Base-by-base conservation (phyloP, 1,140 invertebrate genomes). In the Physella acuta region DNA sequence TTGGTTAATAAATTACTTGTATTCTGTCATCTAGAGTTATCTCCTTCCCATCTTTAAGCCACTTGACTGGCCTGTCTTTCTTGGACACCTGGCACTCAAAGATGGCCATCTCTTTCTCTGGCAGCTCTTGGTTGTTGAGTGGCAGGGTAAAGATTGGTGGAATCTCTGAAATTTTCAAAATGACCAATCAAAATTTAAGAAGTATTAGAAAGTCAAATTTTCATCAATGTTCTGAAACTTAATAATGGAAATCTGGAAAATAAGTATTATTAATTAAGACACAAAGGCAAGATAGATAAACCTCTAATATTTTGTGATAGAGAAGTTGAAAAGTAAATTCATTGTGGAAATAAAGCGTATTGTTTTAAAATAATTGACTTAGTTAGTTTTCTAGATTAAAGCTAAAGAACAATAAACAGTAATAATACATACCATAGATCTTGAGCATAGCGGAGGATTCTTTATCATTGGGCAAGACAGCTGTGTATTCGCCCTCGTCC, bases 401-500 rank as follows among this genome's bases (percentile, higher is more conserved):
- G 17, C 11, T 49, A 20, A n/a, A 17, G 20, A n/a, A 30, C 26
- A 14, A 28, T 36, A 28, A 2, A 20, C n/a, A n/a, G n/a, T n/a
- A n/a, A n/a, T n/a, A n/a, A n/a, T 30, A 65, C 71, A 75, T 72
- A 85, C 83, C 81, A 76, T 78, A 77, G 58, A 85, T 79, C 30
- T 62, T 78, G 24, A 84, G 71, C 16, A 67, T 71, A 8, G 82
- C 79, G n/a, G 82, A 75, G 11, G 77, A 78, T 68, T 81, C 79
- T 17, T 76, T 76, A 33, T 80, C 76, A 56, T 75, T 75, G 31
- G 77, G 74, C 59, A 83, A 60, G 14, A 92, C 83, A 73, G 94
- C 94, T 28, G 90, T 91, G 83, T 95, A 96, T 85, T 95, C 93
- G 39, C 89, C 88, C 75, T 91, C 90, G 83, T 98, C 95, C 71